A percentile compares a stretch with the other conserved stretches of the same genome.
Conservation (phyloP, 2,888 invertebrate genomes). For the Philonicus albiceps region DNA sequence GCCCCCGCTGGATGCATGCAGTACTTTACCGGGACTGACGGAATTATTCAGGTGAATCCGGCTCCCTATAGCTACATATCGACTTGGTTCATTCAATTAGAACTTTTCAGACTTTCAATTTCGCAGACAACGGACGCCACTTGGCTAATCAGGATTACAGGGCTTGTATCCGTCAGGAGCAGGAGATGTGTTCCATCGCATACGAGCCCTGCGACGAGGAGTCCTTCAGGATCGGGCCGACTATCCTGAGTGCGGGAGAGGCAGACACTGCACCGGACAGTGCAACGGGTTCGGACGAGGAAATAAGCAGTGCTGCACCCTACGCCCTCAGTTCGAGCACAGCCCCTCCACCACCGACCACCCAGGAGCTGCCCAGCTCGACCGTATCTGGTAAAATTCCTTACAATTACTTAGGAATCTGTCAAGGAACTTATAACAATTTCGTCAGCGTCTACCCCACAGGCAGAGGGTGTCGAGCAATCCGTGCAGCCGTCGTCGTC, state of each 20-base stretch:
- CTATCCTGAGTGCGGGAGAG: neutral
- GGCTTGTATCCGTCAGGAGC: slow-evolving; percentile 76
- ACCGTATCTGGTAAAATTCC: neutral
- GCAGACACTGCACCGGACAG: neutral
- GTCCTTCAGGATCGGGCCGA: slow-evolving; percentile 76
- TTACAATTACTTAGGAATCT: neutral
- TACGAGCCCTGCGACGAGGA: slow-evolving; percentile 79
- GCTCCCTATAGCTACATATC: neutral
- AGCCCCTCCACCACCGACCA: neutral
- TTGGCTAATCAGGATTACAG: slow-evolving; percentile 80
- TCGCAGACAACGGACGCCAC: slow-evolving; percentile 82
- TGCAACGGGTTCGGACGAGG: neutral
- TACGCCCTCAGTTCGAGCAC: neutral
- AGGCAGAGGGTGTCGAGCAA: slow-evolving; percentile 28
- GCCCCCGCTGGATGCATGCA: slow-evolving; percentile 82
- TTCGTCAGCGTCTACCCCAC: neutral
- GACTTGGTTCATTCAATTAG: neutral
- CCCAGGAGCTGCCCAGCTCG: neutral
- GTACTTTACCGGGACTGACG: slow-evolving; percentile 71
- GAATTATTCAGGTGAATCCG: slow-evolving; percentile 61
- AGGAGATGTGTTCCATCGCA: slow-evolving; percentile 76
- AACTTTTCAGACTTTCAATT: slow-evolving; percentile 75
- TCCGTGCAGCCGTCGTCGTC: neutral
- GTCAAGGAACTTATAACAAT: neutral
- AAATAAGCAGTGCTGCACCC: neutral